A percentile compares a stretch with the other conserved stretches of the same genome.
Conservation (phyloP, 64 coral and sea anemone genomes). For the Montipora foliosa region DNA sequence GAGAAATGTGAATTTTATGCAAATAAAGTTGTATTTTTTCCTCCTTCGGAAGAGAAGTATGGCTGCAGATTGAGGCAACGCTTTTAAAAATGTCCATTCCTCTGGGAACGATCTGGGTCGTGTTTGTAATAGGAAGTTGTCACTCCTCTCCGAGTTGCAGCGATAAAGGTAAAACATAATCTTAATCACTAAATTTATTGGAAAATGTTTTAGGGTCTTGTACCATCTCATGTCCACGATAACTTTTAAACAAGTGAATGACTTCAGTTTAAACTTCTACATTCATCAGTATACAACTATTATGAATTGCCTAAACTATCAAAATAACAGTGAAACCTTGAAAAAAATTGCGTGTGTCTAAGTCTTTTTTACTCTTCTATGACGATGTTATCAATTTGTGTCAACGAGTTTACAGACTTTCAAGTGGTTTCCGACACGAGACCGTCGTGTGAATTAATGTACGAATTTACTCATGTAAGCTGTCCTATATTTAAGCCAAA, state of each 20-base stretch:
- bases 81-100: not conserved
- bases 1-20: not conserved
- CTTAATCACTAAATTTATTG: not conserved
- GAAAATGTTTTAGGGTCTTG: not conserved
- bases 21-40: not conserved
- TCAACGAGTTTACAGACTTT: not conserved
- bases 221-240: not conserved
- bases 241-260: too few species aligned
- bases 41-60: not conserved
- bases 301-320: too few species aligned
- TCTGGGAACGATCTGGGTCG: not conserved
- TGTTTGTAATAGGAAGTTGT: not conserved
- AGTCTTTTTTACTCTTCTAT: too few species aligned
- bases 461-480: not conserved
- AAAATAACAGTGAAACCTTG: not conserved
- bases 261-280: too few species aligned
- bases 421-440: not conserved
- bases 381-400: not conserved
- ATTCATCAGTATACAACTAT: too few species aligned
- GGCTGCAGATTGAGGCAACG: not conserved
- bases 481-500: not conserved
- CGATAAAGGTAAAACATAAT: slow-evolving; percentile 28
- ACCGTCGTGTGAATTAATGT: not conserved
- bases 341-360: not conserved
- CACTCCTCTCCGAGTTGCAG: not conserved